Evolutionary conservation across 2,888 invertebrate genomes (phyloP).

Genomic region (Idaea biselata): DNA sequence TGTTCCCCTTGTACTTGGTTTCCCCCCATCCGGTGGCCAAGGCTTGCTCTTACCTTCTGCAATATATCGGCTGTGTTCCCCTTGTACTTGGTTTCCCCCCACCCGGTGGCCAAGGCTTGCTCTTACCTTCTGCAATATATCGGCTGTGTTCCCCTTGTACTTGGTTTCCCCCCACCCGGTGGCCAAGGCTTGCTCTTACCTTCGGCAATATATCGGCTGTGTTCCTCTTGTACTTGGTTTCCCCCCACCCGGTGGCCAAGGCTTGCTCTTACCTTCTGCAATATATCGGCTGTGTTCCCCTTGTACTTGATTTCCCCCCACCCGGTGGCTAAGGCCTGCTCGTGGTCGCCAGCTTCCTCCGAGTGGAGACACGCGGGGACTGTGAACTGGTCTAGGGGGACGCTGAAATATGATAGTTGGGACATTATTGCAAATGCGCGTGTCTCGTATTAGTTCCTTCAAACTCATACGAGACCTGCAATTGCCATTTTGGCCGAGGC

Average conservation of each 20-base stretch:
- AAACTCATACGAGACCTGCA: too few species aligned
- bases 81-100: conserved; percentile 43
- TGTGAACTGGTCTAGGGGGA: conserved; percentile 13
- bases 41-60: conserved; percentile 49
- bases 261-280: conserved; percentile 53
- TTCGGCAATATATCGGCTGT: conserved; percentile 46
- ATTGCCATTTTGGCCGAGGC: too few species aligned
- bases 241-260: conserved; percentile 53
- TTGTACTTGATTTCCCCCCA: conserved; percentile 47
- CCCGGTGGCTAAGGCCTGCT: conserved; percentile 43
- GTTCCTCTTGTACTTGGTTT: conserved; percentile 32
- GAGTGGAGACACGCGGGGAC: conserved; percentile 22
- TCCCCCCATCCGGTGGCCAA: conserved; percentile 55
- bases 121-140: conserved; percentile 52
- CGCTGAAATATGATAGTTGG: conserved; percentile 15
- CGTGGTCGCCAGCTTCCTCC: conserved; percentile 21
- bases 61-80: conserved; percentile 36
- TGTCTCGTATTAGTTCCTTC: too few species aligned
- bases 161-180: conserved; percentile 52
- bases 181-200: conserved; percentile 44
- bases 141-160: conserved; percentile 32
- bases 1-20: conserved; percentile 31
- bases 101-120: conserved; percentile 46
- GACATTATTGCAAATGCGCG: too few species aligned
- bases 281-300: conserved; percentile 32